These are phyloP conservation scores for Ariolimax columbianus DNA, from an alignment of 2,888 invertebrate species.

Conservation along the genomic window DNA sequence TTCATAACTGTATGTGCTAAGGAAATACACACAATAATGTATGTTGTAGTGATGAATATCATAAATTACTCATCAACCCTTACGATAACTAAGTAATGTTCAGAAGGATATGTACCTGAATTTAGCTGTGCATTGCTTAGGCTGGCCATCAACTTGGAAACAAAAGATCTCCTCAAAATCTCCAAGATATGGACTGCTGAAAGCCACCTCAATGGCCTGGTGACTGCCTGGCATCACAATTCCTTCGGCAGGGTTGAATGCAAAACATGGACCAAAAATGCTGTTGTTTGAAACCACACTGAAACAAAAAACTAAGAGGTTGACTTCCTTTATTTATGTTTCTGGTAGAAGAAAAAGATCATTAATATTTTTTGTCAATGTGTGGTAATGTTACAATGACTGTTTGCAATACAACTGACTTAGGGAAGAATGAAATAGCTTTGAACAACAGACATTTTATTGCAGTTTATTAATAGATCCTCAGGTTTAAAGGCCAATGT, in stretches of 20 bases:
- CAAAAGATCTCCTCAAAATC: slow-evolving; percentile 77
- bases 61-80: background rate
- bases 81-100: background rate
- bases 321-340: too few relatives aligned
- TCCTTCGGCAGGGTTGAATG: slow-evolving; percentile 77
- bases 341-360: too few relatives aligned
- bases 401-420: too few relatives aligned
- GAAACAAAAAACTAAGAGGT: slow-evolving; percentile 53
- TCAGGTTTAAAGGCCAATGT: too few relatives aligned
- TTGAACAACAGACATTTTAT: too few relatives aligned
- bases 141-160: slow-evolving; percentile 77
- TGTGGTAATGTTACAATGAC: too few relatives aligned
- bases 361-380: too few relatives aligned
- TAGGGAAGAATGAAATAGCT: too few relatives aligned
- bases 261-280: slow-evolving; percentile 77
- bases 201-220: slow-evolving; percentile 77
- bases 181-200: slow-evolving; percentile 76
- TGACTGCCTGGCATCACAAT: slow-evolving; percentile 78
- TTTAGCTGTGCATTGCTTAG: slow-evolving; percentile 68
- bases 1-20: background rate
- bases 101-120: slow-evolving; percentile 69
- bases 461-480: too few relatives aligned
- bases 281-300: slow-evolving; percentile 71
- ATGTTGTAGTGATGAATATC: too few relatives aligned
- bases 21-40: too few relatives aligned